Evolutionary conservation across 1,140 invertebrate species (phyloP).

Genomic region (Drosophila sturtevanti): DNA sequence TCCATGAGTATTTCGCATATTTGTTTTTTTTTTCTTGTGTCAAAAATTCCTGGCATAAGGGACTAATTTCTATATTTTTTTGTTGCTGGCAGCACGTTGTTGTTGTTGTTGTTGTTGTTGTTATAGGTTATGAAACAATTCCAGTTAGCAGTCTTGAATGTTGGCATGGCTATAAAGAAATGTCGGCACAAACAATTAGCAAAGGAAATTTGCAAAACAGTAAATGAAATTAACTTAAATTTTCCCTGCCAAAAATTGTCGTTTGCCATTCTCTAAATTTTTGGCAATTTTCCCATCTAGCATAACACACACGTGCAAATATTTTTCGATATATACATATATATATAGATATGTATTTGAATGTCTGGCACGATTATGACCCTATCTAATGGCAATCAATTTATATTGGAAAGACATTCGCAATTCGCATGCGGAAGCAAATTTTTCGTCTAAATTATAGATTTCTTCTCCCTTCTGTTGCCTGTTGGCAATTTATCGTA

Average conservation of each 20-base stretch:
- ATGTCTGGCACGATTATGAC: constrained; percentile 44
- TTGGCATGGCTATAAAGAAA: constrained; percentile 61
- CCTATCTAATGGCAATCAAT: constrained; percentile 61
- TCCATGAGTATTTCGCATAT: constrained; percentile 56
- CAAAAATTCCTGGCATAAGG: constrained; percentile 5
- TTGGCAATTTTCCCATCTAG: constrained; percentile 66
- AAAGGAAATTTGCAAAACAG: constrained; percentile 13
- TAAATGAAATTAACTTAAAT: constrained; percentile 69
- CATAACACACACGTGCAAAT: constrained; percentile 16
- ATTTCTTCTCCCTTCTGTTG: constrained; percentile 46
- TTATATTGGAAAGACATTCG: constrained; percentile 54
- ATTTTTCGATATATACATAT: background rate
- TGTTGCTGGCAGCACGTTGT: constrained; percentile 55
- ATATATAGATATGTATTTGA: constrained; percentile 14
- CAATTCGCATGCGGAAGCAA: constrained; percentile 58
- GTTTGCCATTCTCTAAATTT: constrained; percentile 12
- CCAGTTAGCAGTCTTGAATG: constrained; percentile 69
- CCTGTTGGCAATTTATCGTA: constrained; percentile 71
- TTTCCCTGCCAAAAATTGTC: constrained; percentile 34
- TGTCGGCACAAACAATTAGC: constrained; percentile 31
- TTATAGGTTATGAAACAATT: constrained; percentile 57
- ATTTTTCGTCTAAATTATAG: constrained; percentile 78
- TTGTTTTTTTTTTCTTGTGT: constrained; percentile 26
- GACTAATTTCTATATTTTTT: constrained; percentile 38
- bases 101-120: constrained; percentile 40